Base-by-base conservation (phyloP, 2,113 vertebrate species). In the Pogonocichla stellata region DNA sequence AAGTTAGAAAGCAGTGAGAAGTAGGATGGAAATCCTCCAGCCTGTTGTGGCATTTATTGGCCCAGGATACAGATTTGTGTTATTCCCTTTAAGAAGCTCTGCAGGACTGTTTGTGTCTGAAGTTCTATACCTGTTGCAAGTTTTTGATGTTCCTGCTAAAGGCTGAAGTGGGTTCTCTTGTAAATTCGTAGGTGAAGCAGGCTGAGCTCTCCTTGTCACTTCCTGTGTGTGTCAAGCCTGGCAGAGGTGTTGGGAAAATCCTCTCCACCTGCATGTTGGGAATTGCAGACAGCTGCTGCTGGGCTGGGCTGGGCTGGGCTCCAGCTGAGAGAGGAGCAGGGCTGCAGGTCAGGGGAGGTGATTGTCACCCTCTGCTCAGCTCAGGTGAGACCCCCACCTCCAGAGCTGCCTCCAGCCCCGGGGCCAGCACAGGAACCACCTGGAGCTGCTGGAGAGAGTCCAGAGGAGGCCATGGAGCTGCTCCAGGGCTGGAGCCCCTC, bases 191-290 rank as follows among this genome's bases (percentile, higher is more conserved):
- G 60, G 3, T 67, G 2, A 56, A 65, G 53, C 16, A 56, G 50
- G 24, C 26, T 80, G 22, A 33, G n/a, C 31, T 81, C 79, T 38
- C 57, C 19, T 4, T 25, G 29, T n/a, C 17, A 3, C 25, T n/a
- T 18, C 31, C 40, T 8, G 10, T 18, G 36, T 24, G 22, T 19
- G 25, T 34, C 43, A 33, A 53, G 50, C 33, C 67, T 33, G 71
- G 66, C 43, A 7, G 1, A 78, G 43, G 33, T 23, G 50, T n/a
- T 56, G 19, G 90, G 28, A 12, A 81, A 67, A 42, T 26, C 34
- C 53, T 58, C 40, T 61, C 31, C 42, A 4, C 0, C 2, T 62
- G 47, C 31, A 2, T 1, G 5, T 6, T 1, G 40, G 65, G 51
- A 74, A 38, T 3, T 9, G 47, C 58, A 57, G 67, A 23, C 34